Evolutionary conservation across 2,797 vertebrate species (phyloP).

Genomic region (Gymnopithys bicolor): DNA sequence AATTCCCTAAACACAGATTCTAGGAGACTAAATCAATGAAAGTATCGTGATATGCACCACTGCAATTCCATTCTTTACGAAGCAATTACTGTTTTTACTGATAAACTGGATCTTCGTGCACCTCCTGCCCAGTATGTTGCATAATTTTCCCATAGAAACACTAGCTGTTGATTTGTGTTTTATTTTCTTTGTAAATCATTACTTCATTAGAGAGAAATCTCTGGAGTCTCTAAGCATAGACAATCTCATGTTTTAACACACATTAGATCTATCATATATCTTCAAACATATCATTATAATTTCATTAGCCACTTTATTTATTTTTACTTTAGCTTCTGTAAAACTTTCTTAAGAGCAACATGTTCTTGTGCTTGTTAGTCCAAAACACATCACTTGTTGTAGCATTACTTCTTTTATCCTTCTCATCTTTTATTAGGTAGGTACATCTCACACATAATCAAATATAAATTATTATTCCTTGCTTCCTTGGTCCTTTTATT

Average conservation of each 20-base stretch:
- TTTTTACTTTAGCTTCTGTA: background rate
- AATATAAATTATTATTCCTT: background rate
- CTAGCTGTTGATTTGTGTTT: background rate
- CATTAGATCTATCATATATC: background rate
- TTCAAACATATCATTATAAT: background rate
- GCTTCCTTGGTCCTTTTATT: background rate
- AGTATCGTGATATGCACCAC: background rate
- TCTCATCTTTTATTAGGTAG: background rate
- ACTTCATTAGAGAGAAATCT: background rate
- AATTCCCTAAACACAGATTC: background rate
- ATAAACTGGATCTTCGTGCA: background rate
- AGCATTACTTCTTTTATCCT: background rate
- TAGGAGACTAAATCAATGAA: background rate
- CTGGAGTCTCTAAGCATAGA: background rate
- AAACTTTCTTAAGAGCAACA: background rate
- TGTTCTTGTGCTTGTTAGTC: background rate
- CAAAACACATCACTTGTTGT: background rate
- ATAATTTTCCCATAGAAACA: background rate
- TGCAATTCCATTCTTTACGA: background rate
- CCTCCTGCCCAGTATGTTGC: background rate
- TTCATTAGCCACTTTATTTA: background rate
- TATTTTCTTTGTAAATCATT: background rate
- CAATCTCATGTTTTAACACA: background rate
- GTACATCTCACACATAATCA: background rate
- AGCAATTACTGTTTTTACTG: background rate